phyloP scores from a whole-genome alignment of 2,113 vertebrate species.

The Dipodomys ordii region DNA sequence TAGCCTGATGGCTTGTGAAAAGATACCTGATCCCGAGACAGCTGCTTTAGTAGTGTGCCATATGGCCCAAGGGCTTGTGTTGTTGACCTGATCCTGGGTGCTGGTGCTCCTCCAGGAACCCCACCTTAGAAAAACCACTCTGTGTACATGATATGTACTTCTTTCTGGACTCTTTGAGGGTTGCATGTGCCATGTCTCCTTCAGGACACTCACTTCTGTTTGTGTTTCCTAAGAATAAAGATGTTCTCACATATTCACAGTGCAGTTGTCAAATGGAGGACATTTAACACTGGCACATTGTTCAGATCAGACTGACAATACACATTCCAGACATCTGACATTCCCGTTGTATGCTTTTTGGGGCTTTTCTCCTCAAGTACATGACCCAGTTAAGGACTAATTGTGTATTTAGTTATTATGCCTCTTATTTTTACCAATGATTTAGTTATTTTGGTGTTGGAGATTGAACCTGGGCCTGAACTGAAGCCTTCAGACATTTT shows the following conservation, averaged over 20 bases:
- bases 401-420: background rate
- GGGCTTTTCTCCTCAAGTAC: background rate
- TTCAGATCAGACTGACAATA: background rate
- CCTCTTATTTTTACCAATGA: background rate
- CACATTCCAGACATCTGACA: background rate
- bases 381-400: background rate
- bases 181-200: background rate
- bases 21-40: background rate
- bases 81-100: background rate
- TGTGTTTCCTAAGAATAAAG: background rate
- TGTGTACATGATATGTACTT: background rate
- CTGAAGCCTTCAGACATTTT: too few relatives aligned
- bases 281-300: background rate
- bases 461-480: too few relatives aligned
- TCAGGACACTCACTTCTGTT: background rate
- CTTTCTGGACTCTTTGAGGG: background rate
- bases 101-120: background rate
- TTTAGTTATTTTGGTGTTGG: background rate
- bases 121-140: background rate
- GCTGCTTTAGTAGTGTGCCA: background rate
- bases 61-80: background rate
- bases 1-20: background rate
- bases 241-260: background rate
- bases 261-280: background rate
- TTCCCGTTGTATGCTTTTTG: background rate